These are phyloP conservation scores for Regulus satrapa DNA, from an alignment of 2,113 vertebrate species.

Conservation along the genomic window DNA sequence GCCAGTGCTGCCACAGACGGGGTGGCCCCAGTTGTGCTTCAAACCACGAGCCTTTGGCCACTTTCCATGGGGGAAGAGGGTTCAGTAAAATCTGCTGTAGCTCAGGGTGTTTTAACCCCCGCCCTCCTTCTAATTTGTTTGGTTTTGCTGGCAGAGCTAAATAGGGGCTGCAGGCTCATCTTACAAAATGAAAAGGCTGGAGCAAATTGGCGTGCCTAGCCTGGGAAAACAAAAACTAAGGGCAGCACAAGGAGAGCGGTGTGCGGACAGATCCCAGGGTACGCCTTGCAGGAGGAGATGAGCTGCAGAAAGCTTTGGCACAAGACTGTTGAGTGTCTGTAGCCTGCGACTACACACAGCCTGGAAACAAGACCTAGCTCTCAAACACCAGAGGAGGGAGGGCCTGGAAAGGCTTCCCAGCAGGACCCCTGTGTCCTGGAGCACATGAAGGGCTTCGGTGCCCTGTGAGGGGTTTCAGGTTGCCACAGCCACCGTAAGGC, in stretches of 20 bases:
- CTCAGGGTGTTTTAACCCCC: background rate
- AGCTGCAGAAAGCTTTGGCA: constrained; percentile 1
- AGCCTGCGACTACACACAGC: background rate
- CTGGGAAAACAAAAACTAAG: constrained; percentile 21
- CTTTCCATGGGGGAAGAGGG: background rate
- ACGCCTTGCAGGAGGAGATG: background rate
- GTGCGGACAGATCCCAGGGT: background rate
- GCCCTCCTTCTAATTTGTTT: background rate
- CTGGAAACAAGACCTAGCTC: background rate
- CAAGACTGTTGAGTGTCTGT: background rate
- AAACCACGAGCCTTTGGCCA: background rate
- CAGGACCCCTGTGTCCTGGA: background rate
- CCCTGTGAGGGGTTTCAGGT: background rate
- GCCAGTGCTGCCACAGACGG: rapidly evolving
- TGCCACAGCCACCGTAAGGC: rapidly evolving
- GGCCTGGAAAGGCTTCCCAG: background rate
- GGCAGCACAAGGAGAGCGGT: constrained; percentile 8
- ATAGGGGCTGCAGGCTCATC: background rate
- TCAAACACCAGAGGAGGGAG: background rate
- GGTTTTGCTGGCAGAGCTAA: background rate
- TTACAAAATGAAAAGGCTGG: background rate
- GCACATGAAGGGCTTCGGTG: background rate
- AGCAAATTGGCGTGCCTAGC: background rate
- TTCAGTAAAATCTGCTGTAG: background rate
- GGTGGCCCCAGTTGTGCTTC: rapidly evolving